Evolutionary conservation across 2,113 vertebrate species (phyloP), one percentile per base, ranked within the genome.

Genomic region (Ranitomeya imitator): DNA sequence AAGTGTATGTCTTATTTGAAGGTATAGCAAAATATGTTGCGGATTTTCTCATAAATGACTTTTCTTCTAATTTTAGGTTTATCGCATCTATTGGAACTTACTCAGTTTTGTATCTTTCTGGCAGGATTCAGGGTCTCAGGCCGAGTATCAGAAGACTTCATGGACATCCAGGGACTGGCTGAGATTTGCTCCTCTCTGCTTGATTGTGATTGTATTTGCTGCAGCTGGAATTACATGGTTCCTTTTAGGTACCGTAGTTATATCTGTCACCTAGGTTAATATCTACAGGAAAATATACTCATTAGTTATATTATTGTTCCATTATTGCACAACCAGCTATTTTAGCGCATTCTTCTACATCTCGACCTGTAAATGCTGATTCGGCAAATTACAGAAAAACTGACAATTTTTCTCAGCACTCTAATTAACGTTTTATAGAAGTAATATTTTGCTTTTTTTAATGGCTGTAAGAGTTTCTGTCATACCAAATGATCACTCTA

Each of bases 191-290:
- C 87, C 87, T 7, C 73, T 88, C 37, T 84, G 80, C 71, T 57
- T 88, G 12, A 65, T 88, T 78, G 51, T 84, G n/a, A 31, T 88
- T 55, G 26, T 84, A 26, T 54, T 88, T 26, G 69, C 60, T 11
- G 71, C 71, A 55, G 79, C 71, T 4, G 87, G 87, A 55, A 0
- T 88, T 21, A 88, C 87, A 65, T 88, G 87, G 87, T 88, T 84
- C 71, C 57, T 88, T 67, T 61, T 84, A 55, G 87, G 87, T 88
- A 31, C 26, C 26, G 2, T 31, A 63, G n/a, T 18, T 74, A 45
- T 74, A 74, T 74, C 71, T 74, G 37, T 74, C 37, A 74, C 45
- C 71, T 45, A 74, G 16, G 37, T 73, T 73, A 37, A 26, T 7
- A 73, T 74, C 31, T 74, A 74, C 71, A 74, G 71, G 8, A 45